A percentile compares a stretch with the other conserved stretches of the same genome.
Evolutionary conservation across 2,113 vertebrate genomes (phyloP).

Genomic region (Oplegnathus fasciatus): DNA sequence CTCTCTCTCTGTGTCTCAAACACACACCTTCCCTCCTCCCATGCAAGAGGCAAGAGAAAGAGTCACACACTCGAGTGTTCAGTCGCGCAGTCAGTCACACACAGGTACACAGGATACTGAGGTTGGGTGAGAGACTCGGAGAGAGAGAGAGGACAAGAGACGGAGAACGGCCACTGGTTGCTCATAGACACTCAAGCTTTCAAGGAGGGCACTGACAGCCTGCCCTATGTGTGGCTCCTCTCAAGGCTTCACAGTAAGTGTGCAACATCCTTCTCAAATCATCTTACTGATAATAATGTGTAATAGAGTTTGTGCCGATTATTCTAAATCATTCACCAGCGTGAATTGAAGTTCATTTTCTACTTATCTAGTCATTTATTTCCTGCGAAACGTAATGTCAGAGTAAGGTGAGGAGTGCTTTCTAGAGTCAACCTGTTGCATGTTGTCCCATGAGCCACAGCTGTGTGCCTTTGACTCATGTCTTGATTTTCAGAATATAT

Average conservation of each 20-base stretch:
- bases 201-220: conserved; percentile 59
- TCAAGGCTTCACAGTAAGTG: conserved; percentile 82
- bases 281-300: not conserved
- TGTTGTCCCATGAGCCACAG: conserved; percentile 33
- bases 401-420: conserved; percentile 6
- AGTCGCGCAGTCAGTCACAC: conserved; percentile 38
- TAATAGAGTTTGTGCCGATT: not conserved
- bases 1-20: conserved; percentile 38
- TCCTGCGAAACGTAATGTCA: not conserved
- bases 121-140: conserved; percentile 42
- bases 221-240: conserved; percentile 81
- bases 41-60: conserved; percentile 43
- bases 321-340: not conserved
- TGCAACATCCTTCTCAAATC: conserved; percentile 36
- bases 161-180: conserved; percentile 63
- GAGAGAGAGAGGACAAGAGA: conserved; percentile 29
- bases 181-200: conserved; percentile 49
- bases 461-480: conserved; percentile 65
- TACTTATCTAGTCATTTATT: not conserved
- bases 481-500: conserved; percentile 61
- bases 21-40: conserved; percentile 69
- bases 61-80: conserved; percentile 48
- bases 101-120: conserved; percentile 64
- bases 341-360: not conserved
- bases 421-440: conserved; percentile 57